Evolutionary conservation across 2,888 invertebrate species (phyloP).

Genomic region (Cataglyphis cursor): DNA sequence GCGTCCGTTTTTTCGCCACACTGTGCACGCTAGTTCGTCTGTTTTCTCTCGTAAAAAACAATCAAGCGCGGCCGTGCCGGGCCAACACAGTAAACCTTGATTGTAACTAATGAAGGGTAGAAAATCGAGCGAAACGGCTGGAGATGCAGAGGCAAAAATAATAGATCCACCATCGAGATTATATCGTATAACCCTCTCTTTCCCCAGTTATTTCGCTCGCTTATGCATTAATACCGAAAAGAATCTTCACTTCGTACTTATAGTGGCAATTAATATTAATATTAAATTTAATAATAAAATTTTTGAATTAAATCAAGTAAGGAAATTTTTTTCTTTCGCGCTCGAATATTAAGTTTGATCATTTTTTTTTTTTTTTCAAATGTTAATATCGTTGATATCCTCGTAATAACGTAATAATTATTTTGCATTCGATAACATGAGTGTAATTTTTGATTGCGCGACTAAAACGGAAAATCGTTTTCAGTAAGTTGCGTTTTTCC

Average conservation of each 20-base stretch:
- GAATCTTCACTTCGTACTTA: neutral
- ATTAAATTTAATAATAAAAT: slow-evolving; percentile 8
- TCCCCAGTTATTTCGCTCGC: neutral
- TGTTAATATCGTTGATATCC: neutral
- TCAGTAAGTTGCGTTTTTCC: slow-evolving; percentile 32
- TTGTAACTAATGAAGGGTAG: slow-evolving; percentile 81
- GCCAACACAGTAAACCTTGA: slow-evolving; percentile 81
- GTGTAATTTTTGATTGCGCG: slow-evolving; percentile 68
- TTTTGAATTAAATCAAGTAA: neutral
- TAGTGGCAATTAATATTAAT: neutral
- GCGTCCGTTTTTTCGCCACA: slow-evolving; percentile 32
- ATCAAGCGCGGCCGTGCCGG: slow-evolving; percentile 81
- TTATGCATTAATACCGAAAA: neutral
- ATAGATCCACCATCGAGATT: slow-evolving; percentile 35
- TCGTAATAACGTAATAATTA: slow-evolving; percentile 8
- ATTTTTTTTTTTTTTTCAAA: neutral
- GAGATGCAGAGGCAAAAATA: slow-evolving; percentile 37
- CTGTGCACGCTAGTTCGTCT: slow-evolving; percentile 12
- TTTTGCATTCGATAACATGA: slow-evolving; percentile 42
- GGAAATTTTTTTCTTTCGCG: neutral
- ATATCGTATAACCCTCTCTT: neutral
- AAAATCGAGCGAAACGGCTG: slow-evolving; percentile 39
- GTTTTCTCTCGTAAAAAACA: slow-evolving; percentile 84
- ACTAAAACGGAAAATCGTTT: neutral
- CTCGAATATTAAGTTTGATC: neutral